phyloP scores from a whole-genome alignment of 2,113 vertebrate species.

The Acanthisitta chloris region DNA sequence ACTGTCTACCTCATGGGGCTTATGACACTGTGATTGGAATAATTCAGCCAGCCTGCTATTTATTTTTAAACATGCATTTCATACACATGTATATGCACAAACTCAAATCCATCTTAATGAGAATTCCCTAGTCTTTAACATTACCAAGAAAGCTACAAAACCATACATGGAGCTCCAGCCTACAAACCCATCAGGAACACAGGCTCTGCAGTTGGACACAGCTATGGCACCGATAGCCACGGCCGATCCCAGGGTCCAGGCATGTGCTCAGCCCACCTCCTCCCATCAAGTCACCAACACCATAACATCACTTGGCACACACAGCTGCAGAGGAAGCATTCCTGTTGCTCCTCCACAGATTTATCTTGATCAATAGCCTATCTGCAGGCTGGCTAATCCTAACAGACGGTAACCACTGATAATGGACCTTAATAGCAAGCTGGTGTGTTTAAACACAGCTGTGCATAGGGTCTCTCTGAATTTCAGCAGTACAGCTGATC shows the following conservation, averaged over 20 bases:
- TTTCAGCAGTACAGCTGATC: background rate
- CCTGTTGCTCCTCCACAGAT: background rate
- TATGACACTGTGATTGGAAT: background rate
- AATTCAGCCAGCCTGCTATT: background rate
- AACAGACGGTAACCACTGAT: background rate
- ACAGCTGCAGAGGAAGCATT: background rate
- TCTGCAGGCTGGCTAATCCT: background rate
- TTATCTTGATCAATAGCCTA: background rate
- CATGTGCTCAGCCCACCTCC: fast-evolving
- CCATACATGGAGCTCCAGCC: background rate
- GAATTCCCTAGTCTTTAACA: background rate
- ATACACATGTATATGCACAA: background rate
- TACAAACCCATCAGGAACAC: background rate
- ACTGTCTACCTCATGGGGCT: background rate
- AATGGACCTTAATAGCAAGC: background rate
- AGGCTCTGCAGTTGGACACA: background rate
- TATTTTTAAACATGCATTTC: conserved; percentile 4
- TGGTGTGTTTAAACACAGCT: background rate
- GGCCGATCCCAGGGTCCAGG: background rate
- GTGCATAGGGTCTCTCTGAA: background rate
- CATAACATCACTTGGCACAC: background rate
- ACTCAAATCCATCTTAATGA: background rate
- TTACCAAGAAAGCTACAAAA: background rate
- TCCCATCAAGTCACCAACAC: background rate
- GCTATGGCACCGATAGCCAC: fast-evolving